Conservation (phyloP, 1,140 invertebrate genomes). For the Orchesella cincta region DNA sequence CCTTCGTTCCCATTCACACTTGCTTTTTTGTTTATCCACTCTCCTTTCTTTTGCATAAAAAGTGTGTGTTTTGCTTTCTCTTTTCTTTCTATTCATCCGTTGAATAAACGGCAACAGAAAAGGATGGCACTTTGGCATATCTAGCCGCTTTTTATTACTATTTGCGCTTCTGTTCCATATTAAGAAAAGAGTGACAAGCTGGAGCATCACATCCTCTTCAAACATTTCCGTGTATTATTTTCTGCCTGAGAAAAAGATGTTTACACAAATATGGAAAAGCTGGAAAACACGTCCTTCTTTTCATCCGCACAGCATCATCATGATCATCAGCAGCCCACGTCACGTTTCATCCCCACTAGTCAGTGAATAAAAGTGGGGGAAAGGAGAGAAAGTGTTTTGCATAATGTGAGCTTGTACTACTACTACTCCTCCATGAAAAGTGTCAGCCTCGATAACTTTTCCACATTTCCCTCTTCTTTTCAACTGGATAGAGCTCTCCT, state of each 20-base stretch:
- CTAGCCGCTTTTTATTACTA: background rate
- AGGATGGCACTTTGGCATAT: background rate
- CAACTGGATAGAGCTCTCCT: background rate
- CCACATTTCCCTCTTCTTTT: background rate
- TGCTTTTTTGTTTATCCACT: background rate
- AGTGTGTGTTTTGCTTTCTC: background rate
- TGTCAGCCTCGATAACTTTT: constrained; percentile 1
- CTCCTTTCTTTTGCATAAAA: background rate
- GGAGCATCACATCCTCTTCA: background rate
- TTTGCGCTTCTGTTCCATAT: background rate
- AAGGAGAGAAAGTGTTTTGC: background rate
- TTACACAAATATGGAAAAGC: background rate
- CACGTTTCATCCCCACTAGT: background rate
- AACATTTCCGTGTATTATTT: background rate
- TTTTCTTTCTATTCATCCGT: background rate
- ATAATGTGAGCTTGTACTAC: background rate
- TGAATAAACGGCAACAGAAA: background rate
- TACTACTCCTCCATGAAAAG: background rate
- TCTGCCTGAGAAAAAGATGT: background rate
- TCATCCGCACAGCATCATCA: background rate
- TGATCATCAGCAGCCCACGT: background rate
- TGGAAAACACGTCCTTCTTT: background rate
- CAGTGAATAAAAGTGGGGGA: background rate
- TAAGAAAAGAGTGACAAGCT: background rate
- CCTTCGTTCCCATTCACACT: background rate